Base-by-base conservation (phyloP, 2,888 invertebrate genomes). In the Chalcis sispes region DNA sequence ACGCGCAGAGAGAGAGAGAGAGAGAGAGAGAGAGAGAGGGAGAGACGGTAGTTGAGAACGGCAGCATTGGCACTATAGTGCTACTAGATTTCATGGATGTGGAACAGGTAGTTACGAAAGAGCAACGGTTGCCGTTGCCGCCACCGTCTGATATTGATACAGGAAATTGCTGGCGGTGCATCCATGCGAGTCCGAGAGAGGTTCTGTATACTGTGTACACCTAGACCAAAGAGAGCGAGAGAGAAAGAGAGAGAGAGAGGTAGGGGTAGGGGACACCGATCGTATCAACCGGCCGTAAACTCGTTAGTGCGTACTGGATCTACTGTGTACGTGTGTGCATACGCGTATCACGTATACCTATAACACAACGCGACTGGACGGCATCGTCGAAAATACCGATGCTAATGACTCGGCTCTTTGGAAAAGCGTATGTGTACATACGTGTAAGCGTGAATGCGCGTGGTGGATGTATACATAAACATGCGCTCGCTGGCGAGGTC, bases 111-210 rank as follows among this genome's bases (percentile, higher is more conserved):
- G 62, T 71, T 72, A 72, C 72, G 72, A 72, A 72, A 72, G 52
- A 59, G 36, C 32, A 23, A 29, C 13, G 29, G n/a, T n/a, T n/a
- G 54, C 13, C 54, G 3, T 25, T 3, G 15, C 25, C 3, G 20
- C 7, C 52, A 20, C 20, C 56, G 32, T 58, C 64, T 72, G 71
- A 23, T 70, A 78, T 78, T 78, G 78, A 78, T 76, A 78, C 76
- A 76, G 78, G 76, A 78, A 78, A 78, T 76, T 78, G 69, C 59
- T 54, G 64, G 52, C 36, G 54, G 64, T 69, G 59, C 75, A 71
- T 75, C 75, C 64, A 75, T 75, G 75, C 71, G 71, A 71, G 75
- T 42, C 75, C 56, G 32, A 50, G 10, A 8, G 10, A 25, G 13
- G 36, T 25, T 36, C 36, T n/a, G n/a, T n/a, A 23, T 18, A 29